These are phyloP conservation scores for Atractosteus spatula DNA, from an alignment of 2,113 vertebrate species.

Conservation along the genomic window DNA sequence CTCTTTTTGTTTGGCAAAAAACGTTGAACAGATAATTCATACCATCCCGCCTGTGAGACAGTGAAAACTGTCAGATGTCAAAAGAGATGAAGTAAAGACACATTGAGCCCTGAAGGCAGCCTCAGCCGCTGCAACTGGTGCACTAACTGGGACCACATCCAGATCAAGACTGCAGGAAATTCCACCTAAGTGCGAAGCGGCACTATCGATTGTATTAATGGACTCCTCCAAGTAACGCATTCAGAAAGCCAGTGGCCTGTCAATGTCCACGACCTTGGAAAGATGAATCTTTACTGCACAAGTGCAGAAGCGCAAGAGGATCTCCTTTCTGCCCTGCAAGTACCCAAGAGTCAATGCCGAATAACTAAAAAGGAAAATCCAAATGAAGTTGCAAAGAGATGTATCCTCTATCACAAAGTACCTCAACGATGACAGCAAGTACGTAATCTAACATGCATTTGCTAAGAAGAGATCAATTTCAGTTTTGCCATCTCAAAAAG, in stretches of 20 bases:
- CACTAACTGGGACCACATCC: neutral
- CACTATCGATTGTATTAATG: conserved; percentile 53
- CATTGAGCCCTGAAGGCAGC: neutral
- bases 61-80: neutral
- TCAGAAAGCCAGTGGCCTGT: conserved; percentile 8
- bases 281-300: neutral
- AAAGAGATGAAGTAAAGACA: neutral
- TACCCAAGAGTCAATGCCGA: no score
- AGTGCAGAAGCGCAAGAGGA: neutral
- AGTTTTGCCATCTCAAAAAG: no score
- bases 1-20: no score
- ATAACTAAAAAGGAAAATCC: no score
- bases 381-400: no score
- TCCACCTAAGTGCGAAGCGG: conserved; percentile 28
- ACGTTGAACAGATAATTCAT: no score
- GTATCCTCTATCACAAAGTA: no score
- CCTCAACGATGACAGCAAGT: no score
- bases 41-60: neutral
- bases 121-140: neutral
- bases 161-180: neutral
- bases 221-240: conserved; percentile 26
- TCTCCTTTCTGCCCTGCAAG: neutral
- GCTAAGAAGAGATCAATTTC: no score
- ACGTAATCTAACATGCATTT: no score
- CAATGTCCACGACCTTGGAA: conserved; percentile 44